These are phyloP conservation scores for Brachionus angularis DNA, from an alignment of 1,140 invertebrate species.

Conservation along the genomic window DNA sequence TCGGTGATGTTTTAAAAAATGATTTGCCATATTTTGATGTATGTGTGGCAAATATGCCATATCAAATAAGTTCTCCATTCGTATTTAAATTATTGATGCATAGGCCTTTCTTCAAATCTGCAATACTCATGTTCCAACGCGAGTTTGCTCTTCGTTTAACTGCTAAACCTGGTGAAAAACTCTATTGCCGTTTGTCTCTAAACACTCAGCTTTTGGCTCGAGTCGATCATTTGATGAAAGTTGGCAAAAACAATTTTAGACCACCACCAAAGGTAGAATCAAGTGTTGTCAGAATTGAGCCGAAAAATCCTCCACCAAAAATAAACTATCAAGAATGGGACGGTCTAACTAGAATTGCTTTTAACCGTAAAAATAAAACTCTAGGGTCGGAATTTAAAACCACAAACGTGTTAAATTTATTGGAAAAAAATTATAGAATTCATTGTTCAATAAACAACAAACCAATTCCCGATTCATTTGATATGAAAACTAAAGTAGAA, in stretches of 20 bases:
- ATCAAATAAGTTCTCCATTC: constrained; percentile 65
- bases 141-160: constrained; percentile 96
- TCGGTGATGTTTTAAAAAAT: constrained; percentile 86
- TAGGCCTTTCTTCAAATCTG: constrained; percentile 74
- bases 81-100: constrained; percentile 95
- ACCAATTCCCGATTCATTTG: constrained; percentile 73
- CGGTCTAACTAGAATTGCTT: constrained; percentile 86
- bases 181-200: constrained; percentile 91
- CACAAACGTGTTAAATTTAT: constrained; percentile 59
- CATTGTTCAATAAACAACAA: constrained; percentile 79
- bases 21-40: constrained; percentile 90
- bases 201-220: constrained; percentile 90
- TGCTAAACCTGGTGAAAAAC: constrained; percentile 92
- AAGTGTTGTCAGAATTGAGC: constrained; percentile 94
- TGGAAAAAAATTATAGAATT: constrained; percentile 87
- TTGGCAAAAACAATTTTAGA: constrained; percentile 94
- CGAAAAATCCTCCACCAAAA: constrained; percentile 87
- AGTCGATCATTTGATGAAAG: constrained; percentile 96
- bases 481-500: constrained; percentile 78
- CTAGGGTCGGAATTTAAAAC: constrained; percentile 58
- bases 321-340: constrained; percentile 98
- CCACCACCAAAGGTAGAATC: constrained; percentile 97
- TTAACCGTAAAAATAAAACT: constrained; percentile 92
- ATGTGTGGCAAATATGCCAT: constrained; percentile 99
- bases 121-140: constrained; percentile 95